Evolutionary conservation across 2,888 invertebrate genomes (phyloP).

Genomic region (Andrena hattorfiana): DNA sequence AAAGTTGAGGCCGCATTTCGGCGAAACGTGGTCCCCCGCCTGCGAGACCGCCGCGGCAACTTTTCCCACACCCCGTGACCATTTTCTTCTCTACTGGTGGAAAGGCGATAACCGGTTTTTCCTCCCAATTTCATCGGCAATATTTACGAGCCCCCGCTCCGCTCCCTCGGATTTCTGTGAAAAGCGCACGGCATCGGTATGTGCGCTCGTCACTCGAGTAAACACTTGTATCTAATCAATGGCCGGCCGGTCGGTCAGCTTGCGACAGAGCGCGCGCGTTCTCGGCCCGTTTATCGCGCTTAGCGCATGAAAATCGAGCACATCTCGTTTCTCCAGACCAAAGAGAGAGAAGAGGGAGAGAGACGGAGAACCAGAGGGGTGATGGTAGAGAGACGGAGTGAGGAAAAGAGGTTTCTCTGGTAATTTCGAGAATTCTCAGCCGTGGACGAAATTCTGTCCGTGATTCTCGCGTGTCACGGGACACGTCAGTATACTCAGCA

Average conservation of each 20-base stretch:
- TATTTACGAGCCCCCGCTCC: constrained; percentile 34
- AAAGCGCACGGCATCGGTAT: constrained; percentile 59
- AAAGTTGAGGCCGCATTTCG: constrained; percentile 42
- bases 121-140: constrained; percentile 51
- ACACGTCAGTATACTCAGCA: constrained; percentile 34
- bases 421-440: constrained; percentile 12
- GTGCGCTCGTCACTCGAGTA: constrained; percentile 55
- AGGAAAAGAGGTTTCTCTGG: neutral
- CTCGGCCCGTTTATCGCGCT: constrained; percentile 31
- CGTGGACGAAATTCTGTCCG: constrained; percentile 28
- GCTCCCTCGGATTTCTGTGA: constrained; percentile 32
- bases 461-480: constrained; percentile 39
- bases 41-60: neutral
- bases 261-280: constrained; percentile 54
- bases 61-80: constrained; percentile 30
- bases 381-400: neutral
- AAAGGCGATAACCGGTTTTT: constrained; percentile 52
- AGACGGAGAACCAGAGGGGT: too few relatives aligned
- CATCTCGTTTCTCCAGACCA: neutral
- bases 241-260: constrained; percentile 45
- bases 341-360: neutral
- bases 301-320: constrained; percentile 19
- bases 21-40: constrained; percentile 4
- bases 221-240: constrained; percentile 64
- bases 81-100: neutral